phyloP scores from a whole-genome alignment of 2,797 vertebrate genomes.

The Semaprochilodus insignis region DNA sequence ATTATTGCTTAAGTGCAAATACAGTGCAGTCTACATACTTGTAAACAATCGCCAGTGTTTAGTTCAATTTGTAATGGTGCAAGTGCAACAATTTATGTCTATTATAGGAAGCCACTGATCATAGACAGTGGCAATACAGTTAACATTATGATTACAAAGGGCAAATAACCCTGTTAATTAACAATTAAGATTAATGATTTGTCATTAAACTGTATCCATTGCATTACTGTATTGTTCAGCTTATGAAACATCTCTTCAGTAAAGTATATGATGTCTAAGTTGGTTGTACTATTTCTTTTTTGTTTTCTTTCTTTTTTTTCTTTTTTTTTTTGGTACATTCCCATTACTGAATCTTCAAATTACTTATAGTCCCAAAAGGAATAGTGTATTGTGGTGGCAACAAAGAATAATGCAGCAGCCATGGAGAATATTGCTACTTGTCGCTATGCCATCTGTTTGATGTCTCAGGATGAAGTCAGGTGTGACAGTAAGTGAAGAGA shows the following conservation, averaged over 20 bases:
- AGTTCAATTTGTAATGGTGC: background rate
- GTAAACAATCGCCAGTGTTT: background rate
- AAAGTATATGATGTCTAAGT: background rate
- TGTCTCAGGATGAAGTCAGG: slow-evolving; percentile 76
- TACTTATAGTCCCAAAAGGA: slow-evolving; percentile 50
- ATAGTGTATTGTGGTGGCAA: slow-evolving; percentile 49
- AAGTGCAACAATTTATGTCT: background rate
- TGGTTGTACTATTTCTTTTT: background rate
- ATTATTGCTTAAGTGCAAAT: background rate
- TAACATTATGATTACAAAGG: background rate
- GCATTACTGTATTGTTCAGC: background rate
- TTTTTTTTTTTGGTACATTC: background rate
- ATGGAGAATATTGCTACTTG: slow-evolving; percentile 68
- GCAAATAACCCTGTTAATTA: background rate
- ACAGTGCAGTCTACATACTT: background rate
- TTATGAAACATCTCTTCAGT: background rate
- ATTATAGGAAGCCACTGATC: background rate
- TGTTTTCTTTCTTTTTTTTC: too few species aligned
- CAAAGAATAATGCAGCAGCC: slow-evolving; percentile 65
- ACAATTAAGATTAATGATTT: background rate
- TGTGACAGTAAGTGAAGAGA: slow-evolving; percentile 74
- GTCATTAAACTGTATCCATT: background rate
- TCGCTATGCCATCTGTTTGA: slow-evolving; percentile 78
- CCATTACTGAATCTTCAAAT: slow-evolving; percentile 15
- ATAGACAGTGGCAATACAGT: background rate